These are phyloP conservation scores for Pimpla rufipes DNA, from an alignment of 2,888 invertebrate species.

Conservation along the genomic window DNA sequence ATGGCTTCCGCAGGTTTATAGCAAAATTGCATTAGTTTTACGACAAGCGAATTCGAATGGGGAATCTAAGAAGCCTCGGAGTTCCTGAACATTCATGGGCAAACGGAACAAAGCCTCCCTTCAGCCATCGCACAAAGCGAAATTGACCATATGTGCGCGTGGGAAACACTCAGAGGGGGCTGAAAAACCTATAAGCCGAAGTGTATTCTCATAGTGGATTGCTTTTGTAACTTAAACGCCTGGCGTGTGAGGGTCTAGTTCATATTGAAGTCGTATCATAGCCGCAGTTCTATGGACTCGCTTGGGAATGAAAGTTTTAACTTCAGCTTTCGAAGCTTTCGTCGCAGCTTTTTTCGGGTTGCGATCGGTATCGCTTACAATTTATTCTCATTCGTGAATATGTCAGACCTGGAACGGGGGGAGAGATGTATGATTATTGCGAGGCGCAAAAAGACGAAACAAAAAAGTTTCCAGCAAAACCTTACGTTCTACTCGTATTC, in stretches of 20 bases:
- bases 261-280: neutral
- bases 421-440: neutral
- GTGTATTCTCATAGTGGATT: constrained; percentile 1
- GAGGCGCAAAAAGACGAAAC: neutral
- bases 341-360: neutral
- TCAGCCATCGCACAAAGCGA: neutral
- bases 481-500: neutral
- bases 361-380: neutral
- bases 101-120: constrained; percentile 1
- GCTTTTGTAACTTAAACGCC: neutral
- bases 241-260: neutral
- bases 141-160: neutral
- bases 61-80: neutral
- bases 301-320: neutral
- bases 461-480: neutral
- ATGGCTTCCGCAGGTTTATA: neutral
- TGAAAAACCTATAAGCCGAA: neutral
- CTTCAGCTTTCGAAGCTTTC: neutral
- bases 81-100: neutral
- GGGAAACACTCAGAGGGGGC: neutral
- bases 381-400: neutral
- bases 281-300: neutral
- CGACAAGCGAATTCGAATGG: neutral
- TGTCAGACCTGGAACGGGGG: neutral
- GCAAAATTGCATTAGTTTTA: neutral